Conservation (phyloP, 2,113 vertebrate genomes). For the Rissa tridactyla region DNA sequence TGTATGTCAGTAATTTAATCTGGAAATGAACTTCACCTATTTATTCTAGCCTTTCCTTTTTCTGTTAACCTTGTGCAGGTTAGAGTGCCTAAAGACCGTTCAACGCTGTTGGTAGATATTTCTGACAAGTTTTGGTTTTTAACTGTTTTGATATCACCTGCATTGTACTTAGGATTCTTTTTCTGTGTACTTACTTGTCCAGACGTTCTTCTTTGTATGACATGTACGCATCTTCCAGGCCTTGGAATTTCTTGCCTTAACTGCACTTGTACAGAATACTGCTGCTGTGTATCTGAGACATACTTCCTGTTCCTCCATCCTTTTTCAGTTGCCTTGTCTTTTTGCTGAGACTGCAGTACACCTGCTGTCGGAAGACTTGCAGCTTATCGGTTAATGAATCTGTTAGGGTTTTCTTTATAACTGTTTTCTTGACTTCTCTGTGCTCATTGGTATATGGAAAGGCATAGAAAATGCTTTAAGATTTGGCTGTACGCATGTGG, state of each 20-base stretch:
- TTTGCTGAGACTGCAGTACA: background rate
- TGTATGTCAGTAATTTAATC: constrained; percentile 68
- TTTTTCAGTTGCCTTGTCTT: background rate
- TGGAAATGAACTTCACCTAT: background rate
- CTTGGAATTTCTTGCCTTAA: background rate
- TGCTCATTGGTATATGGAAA: background rate
- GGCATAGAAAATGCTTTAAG: background rate
- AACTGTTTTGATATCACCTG: accelerated
- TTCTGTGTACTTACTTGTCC: background rate
- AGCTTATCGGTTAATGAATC: background rate
- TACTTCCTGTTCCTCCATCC: background rate
- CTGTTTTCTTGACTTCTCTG: background rate
- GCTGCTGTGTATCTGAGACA: background rate
- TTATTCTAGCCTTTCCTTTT: background rate
- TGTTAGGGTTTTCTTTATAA: background rate
- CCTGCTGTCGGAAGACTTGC: background rate
- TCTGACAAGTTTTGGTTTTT: background rate
- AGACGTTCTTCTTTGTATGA: background rate
- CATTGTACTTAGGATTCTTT: background rate
- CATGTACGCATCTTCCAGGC: accelerated
- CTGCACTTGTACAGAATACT: background rate
- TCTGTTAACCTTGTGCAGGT: background rate
- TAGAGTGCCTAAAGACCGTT: background rate
- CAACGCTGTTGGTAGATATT: background rate
- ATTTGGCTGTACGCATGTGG: background rate